Base-by-base conservation (phyloP, 2,113 vertebrate genomes). In the Talpa occidentalis region DNA sequence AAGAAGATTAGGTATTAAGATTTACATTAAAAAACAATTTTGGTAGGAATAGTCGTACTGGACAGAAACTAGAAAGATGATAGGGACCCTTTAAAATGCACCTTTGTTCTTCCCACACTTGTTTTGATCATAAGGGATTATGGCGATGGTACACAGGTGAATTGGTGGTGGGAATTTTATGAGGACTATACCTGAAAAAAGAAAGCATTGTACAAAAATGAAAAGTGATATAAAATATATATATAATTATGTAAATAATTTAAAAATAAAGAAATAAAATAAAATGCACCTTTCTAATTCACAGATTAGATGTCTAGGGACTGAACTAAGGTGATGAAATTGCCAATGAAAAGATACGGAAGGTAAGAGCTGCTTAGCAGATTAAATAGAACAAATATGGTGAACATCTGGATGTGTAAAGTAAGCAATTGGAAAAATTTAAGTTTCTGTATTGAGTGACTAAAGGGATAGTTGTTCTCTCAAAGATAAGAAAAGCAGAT, bases 401-500 rank as follows among this genome's bases (percentile, higher is more conserved):
- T 92, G 17, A 49, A 21, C 26, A 72, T 67, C 73, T 78, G 21
- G 9, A 52, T 85, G 54, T 37, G 30, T 3, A 24, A 44, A 10
- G 32, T 62, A 6, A 69, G 16, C 32, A 64, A 52, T 37, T 59
- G 10, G 21, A 9, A 52, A 77, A 49, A 76, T 74, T 62, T 66
- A 52, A 76, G 30, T 37, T 49, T 88, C 2, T n/a, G 1, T 70
- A n/a, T 17, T 87, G 35, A 66, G n/a, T 62, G 37, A 82, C n/a
- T 70, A 11, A 24, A 83, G 24, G 14, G 28, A 87, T 35, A 84
- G 44, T 72, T 90, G 10, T 84, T 94, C 37, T 78, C 77, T 80
- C 70, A 69, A 83, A 84, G 21, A n/a, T 78, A 78, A 91, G 14
- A 69, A n/a, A 88, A 91, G 24, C 30, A 88, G 21, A 7, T 94